Evolutionary conservation across 2,113 vertebrate genomes (phyloP), one percentile per base, ranked within the genome.

Genomic region (Rhinolophus sinicus): DNA sequence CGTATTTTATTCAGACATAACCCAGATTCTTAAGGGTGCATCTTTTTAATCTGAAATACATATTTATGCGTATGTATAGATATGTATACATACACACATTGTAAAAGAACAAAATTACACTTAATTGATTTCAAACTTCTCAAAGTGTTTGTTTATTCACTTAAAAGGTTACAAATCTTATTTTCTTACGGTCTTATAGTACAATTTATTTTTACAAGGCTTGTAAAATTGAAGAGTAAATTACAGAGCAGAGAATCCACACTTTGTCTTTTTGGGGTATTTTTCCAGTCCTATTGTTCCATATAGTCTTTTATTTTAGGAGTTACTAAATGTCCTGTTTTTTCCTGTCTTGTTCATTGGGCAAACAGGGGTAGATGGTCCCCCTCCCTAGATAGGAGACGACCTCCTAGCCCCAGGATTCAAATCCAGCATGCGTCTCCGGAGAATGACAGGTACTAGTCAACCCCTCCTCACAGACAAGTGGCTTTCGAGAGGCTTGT

Each of bases 391-490:
- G 99, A 99, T 99, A 99, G 99, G 98, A 99, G 99, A 99, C 99
- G 99, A 98, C 99, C 99, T 97, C 99, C 99, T 98, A 99, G 99
- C 98, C 99, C 99, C 99, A 99, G 99, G 99, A 99, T 99, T 99
- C 99, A 99, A 98, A 99, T 99, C 98, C 99, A 99, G 98, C 99
- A 99, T 98, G 99, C 99, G 88, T 99, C 99, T 99, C 99, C 99
- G 95, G 99, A 99, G 98, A 99, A 99, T 98, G 99, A 99, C 99
- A 99, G 99, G 99, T 99, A 99, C 98, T 99, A 98, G 98, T 98
- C 98, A 98, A 9, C 86, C 98, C 97, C 98, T 98, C 99, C 99
- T 98, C 97, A 96, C 69, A 96, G 94, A 98, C 94, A 96, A 98
- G 92, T 97, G 97, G 52, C 92, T 97, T 95, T 85, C 69, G 40